Base-by-base conservation (phyloP, 2,797 vertebrate genomes). In the Austrolebias charrua region DNA sequence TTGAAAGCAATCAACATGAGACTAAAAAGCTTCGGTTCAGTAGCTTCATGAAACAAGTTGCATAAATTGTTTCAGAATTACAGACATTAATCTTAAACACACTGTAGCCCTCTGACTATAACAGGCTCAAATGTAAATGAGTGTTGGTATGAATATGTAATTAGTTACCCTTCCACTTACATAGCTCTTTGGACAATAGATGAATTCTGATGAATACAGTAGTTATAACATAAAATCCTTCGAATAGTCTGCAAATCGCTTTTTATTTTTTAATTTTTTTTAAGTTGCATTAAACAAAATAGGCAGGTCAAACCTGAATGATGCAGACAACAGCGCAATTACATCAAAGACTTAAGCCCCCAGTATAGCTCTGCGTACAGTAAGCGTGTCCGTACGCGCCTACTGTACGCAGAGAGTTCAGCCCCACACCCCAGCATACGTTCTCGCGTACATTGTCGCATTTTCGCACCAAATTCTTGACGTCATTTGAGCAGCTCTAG, bases 1-100 rank as follows among this genome's bases (percentile, higher is more conserved):
- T 24, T 47, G 33, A 28, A 52, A 52, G 38, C n/a, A 50, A 60
- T 42, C 14, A 49, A n/a, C 15, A 62, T 35, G 28, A 16, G 13
- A 45, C 19, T 53, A 18, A 53, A 53, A 44, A 47, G 11, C 33
- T 50, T 55, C 3, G 11, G 35, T 64, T 40, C 13, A 18, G 29
- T 15, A 40, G n/a, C n/a, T 55, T 6, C 29, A 4, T 45, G 33
- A 15, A 60, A 49, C 2, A 20, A 4, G 9, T 6, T 2, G 24
- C 10, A 14, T 42, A 29, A 48, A 48, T 9, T n/a, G 9, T 55
- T 55, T 29, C 29, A 7, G 16, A 44, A 43, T 19, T 24, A 46
- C 14, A 55, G 24, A 4, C 14, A 10, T 52, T 14, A 15, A 38
- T 63, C 45, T 12, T 31, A 47, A 24, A 24, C 46, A 63, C 4